Base-by-base conservation (phyloP, 2,888 invertebrate genomes). In the Drosophila infuscata region DNA sequence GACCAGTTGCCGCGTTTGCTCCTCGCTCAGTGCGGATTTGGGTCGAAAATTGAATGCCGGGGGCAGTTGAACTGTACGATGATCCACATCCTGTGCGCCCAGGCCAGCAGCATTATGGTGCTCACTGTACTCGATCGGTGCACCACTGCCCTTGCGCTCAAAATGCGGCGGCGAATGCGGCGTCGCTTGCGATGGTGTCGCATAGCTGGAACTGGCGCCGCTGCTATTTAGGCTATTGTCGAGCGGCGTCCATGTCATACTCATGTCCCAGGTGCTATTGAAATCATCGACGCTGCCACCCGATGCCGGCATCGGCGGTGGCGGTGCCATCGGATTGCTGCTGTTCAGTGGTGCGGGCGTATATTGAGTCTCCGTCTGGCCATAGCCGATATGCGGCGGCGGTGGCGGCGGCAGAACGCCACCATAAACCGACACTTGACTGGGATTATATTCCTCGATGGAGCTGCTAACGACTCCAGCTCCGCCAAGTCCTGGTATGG, bases 111-210 rank as follows among this genome's bases (percentile, higher is more conserved):
- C 75, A 63, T 81, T 85, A 20, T 90, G 86, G 29, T 94, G 93
- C 66, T 96, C 96, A 82, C 95, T 94, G 83, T 96, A 96, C 76
- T 95, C 95, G 15, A 95, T 93, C 25, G 91, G 81, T 3, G 83
- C 78, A 4, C 95, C 94, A 82, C 94, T 94, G 41, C 78, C 82
- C 81, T 95, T 94, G 82, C 95, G 95, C 81, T 96, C 96, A 76
- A 95, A 95, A 76, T 94, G 94, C 0, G 95, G 95, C 30, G 96
- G 96, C 56, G 96, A 95, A 77, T 95, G 95, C 0, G 96, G 95
- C 0, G 96, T 95, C 20, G 81, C 63, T 59, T 77, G 88, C 11
- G 74, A 41, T 15, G 76, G 62, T 2, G 73, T 43, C 29, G 70
- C 61, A 35, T 85, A 88, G 20, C 82, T 81, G n/a, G 91, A 91